Percentiles rank a stretch among this genome's conserved stretches.
phyloP scores from a whole-genome alignment of 2,888 invertebrate species.

The Xestia rhomboidea region DNA sequence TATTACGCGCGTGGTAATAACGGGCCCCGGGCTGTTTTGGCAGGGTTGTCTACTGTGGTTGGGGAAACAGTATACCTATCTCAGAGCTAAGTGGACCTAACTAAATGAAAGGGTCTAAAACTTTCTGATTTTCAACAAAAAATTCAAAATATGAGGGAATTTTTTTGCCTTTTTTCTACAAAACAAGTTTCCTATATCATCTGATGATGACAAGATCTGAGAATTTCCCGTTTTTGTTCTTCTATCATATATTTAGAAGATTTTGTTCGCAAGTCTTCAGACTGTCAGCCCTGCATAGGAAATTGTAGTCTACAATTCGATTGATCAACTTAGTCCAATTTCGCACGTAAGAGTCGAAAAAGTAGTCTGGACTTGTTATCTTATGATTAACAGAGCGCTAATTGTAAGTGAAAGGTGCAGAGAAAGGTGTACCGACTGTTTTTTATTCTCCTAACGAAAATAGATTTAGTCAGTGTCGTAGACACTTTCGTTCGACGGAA shows the following conservation, averaged over 20 bases:
- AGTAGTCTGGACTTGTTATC: conserved; percentile 77
- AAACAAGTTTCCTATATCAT: neutral
- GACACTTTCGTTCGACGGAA: conserved; percentile 66
- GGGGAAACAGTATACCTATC: neutral
- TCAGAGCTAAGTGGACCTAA: neutral
- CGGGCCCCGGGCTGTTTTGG: conserved; percentile 1
- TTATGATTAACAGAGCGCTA: conserved; percentile 88
- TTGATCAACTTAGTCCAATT: conserved; percentile 78
- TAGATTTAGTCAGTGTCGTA: conserved; percentile 71
- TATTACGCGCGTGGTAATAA: conserved; percentile 53
- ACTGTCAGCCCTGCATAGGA: conserved; percentile 48
- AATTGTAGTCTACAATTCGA: conserved; percentile 64
- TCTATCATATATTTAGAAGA: neutral
- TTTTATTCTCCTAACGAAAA: conserved; percentile 74
- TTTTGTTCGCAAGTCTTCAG: neutral
- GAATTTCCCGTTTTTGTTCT: neutral
- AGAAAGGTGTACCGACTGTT: conserved; percentile 80
- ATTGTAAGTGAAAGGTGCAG: conserved; percentile 87
- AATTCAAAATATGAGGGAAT: neutral
- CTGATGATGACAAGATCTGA: neutral
- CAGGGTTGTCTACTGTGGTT: conserved; percentile 42
- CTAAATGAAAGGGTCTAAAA: neutral
- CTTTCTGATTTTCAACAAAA: neutral
- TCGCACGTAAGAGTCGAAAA: conserved; percentile 74
- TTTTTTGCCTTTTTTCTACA: neutral